phyloP scores from a whole-genome alignment of 2,888 invertebrate species.

The Erebia aethiops region DNA sequence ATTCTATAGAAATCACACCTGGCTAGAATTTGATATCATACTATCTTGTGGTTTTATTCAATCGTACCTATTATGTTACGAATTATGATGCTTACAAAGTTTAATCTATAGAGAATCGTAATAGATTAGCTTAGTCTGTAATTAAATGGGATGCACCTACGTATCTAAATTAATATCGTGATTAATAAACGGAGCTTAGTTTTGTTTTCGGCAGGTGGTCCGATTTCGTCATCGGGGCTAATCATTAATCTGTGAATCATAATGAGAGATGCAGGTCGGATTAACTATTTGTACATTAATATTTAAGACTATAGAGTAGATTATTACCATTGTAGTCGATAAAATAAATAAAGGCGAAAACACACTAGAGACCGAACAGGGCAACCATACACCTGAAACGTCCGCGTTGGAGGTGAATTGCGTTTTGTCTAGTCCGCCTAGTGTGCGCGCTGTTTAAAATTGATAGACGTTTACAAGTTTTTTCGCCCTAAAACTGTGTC shows the following conservation, averaged over 20 bases:
- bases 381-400: too few relatives aligned
- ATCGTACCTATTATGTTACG: background rate
- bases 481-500: too few relatives aligned
- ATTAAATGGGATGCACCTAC: constrained; percentile 12
- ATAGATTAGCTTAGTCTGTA: background rate
- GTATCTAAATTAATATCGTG: constrained; percentile 18
- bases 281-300: constrained; percentile 9
- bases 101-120: constrained; percentile 9
- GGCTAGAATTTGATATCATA: background rate
- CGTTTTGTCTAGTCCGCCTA: too few relatives aligned
- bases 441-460: too few relatives aligned
- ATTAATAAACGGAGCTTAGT: constrained; percentile 19
- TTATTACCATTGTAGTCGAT: background rate
- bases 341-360: too few relatives aligned
- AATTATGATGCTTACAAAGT: background rate
- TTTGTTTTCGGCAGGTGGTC: constrained; percentile 39
- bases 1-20: background rate
- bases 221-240: constrained; percentile 29
- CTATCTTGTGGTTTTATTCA: background rate
- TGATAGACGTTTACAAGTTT: too few relatives aligned
- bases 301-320: constrained; percentile 4
- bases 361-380: too few relatives aligned
- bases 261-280: constrained; percentile 15
- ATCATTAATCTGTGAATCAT: constrained; percentile 37
- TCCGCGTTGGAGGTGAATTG: too few relatives aligned